A percentile compares a stretch with the other conserved stretches of the same genome.
These are phyloP conservation scores for Cebidichthys violaceus DNA, from an alignment of 2,113 vertebrate genomes.

Conservation along the genomic window DNA sequence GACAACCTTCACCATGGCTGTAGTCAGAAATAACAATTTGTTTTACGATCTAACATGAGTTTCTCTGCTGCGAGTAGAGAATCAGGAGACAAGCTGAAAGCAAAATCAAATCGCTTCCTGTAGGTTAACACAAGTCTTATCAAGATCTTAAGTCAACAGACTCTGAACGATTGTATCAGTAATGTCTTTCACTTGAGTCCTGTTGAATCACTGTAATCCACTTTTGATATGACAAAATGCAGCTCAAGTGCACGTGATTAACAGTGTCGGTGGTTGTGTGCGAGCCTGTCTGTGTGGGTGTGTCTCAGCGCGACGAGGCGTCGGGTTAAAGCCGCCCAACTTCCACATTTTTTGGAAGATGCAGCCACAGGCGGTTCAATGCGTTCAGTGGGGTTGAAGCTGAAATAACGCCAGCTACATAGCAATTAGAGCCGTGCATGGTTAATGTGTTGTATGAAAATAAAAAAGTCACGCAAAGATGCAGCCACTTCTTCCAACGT, in stretches of 20 bases:
- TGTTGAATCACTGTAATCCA: constrained; percentile 6
- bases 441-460: background rate
- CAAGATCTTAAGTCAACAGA: constrained; percentile 23
- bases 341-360: background rate
- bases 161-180: background rate
- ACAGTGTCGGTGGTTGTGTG: constrained; percentile 17
- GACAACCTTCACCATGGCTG: background rate
- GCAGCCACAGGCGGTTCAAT: background rate
- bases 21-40: background rate
- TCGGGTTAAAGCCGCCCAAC: background rate
- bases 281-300: background rate
- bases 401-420: background rate
- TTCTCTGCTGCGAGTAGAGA: background rate
- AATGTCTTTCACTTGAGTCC: background rate
- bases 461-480: background rate
- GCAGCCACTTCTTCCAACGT: background rate
- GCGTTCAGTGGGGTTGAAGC: background rate
- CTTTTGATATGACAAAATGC: background rate
- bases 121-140: constrained; percentile 1
- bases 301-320: background rate
- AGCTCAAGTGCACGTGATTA: background rate
- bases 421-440: background rate
- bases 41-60: background rate
- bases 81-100: background rate
- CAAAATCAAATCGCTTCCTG: background rate